Conservation (phyloP, 1,140 invertebrate genomes). For the Drosophila serrata region DNA sequence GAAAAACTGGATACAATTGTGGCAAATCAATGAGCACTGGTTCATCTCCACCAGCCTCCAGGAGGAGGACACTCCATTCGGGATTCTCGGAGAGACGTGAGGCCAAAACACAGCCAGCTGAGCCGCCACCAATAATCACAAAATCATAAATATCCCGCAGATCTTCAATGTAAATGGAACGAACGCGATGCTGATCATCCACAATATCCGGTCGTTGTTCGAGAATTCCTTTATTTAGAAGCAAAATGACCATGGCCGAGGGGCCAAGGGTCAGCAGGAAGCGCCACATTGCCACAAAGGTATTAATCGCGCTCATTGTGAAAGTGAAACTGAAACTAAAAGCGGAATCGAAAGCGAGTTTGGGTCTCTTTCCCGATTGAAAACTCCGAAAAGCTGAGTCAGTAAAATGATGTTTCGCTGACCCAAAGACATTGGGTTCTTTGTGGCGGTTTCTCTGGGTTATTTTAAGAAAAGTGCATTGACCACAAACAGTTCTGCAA, state of each 20-base stretch:
- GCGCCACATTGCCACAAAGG: conserved; percentile 83
- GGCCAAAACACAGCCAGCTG: conserved; percentile 93
- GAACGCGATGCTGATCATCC: conserved; percentile 87
- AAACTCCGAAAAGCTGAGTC: conserved; percentile 2
- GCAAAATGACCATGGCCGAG: conserved; percentile 87
- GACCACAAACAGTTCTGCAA: conserved; percentile 7
- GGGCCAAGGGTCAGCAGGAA: conserved; percentile 88
- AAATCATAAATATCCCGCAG: conserved; percentile 89
- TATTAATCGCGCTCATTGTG: conserved; percentile 65
- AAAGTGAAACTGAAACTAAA: conserved; percentile 15
- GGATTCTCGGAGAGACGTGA: conserved; percentile 90
- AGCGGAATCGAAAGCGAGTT: no score
- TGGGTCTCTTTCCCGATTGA: not conserved
- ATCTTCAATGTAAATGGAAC: conserved; percentile 85
- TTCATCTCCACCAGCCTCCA: conserved; percentile 95
- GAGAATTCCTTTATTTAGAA: conserved; percentile 87
- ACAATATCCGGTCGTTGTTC: conserved; percentile 89
- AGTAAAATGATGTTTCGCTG: conserved; percentile 1
- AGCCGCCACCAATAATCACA: conserved; percentile 92
- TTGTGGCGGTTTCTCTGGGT: conserved; percentile 2
- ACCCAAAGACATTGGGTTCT: conserved; percentile 7
- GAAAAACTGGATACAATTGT: conserved; percentile 90
- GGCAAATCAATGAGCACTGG: conserved; percentile 91
- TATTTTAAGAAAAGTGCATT: not conserved
- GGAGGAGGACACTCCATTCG: conserved; percentile 90